Base-by-base conservation (phyloP, 2,797 vertebrate genomes). In the Triplophysa yarkandensis region DNA sequence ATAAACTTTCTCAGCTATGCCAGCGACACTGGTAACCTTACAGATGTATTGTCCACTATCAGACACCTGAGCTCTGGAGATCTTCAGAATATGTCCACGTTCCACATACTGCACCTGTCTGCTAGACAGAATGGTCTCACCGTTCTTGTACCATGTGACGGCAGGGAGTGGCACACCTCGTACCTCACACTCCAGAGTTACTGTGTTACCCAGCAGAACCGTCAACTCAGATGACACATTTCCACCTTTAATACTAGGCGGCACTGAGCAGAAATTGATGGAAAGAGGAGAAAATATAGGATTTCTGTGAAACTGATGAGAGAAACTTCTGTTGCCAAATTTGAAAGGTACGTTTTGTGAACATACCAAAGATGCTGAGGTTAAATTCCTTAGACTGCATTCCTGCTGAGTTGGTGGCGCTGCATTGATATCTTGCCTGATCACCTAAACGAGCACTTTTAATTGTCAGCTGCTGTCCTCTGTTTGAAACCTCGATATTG, bases 401-500 rank as follows among this genome's bases (percentile, higher is more conserved):
- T 46, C 98, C 97, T 16, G 95, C 98, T 19, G 89, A 67, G 62
- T 96, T 99, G 27, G 86, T 88, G 58, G 90, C 96, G 0, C 90
- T 87, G 69, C 98, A 99, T 78, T 96, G 95, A 78, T 98, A 99
- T 23, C 83, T 93, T 0, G 95, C 97, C 85, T 96, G 95, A 85
- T 99, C 97, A 64, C 92, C 88, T 61, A 96, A 93, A 71, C 93
- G 94, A 11, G 89, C 87, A 7, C 83, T 94, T 85, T 90, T 95
- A 79, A 99, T 92, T 82, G 80, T 93, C 69, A 99, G 84, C 76
- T 92, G 77, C 87, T 99, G 97, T 74, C 93, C 92, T 80, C 79
- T 88, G 79, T 94, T 89, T 64, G 84, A 86, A 71, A 98, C 87
- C 79, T 96, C 93, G 60, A 95, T 66, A 65, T 94, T 97, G 46